These are phyloP conservation scores for Tauraco erythrolophus DNA, from an alignment of 2,113 vertebrate species.

Conservation along the genomic window DNA sequence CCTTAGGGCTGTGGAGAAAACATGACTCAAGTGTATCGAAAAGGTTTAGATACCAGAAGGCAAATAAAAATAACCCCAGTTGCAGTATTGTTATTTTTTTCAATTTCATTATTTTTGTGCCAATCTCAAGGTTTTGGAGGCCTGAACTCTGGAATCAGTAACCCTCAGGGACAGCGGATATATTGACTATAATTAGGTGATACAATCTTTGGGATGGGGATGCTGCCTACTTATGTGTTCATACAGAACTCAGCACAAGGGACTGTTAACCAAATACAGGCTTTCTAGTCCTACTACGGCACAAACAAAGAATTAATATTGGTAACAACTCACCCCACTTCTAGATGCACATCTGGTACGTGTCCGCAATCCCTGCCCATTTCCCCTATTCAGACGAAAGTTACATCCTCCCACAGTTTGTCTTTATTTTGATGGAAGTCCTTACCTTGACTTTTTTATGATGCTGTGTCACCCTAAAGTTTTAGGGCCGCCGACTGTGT, in stretches of 20 bases:
- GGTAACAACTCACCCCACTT: neutral
- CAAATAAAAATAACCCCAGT: conserved; percentile 54
- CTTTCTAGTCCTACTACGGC: neutral
- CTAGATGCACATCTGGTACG: neutral
- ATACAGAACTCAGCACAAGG: neutral
- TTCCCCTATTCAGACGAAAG: neutral
- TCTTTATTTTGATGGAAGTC: neutral
- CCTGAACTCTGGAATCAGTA: neutral
- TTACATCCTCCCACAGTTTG: neutral
- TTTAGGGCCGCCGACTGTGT: neutral
- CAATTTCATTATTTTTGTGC: conserved; percentile 35
- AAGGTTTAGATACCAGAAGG: conserved; percentile 39
- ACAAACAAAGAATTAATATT: neutral
- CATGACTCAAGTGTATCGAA: conserved; percentile 23
- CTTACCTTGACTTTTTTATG: neutral
- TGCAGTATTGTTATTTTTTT: neutral
- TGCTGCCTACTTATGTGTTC: neutral
- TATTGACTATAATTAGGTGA: conserved; percentile 41
- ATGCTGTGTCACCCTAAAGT: neutral
- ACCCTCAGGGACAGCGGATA: neutral
- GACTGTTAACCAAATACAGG: neutral
- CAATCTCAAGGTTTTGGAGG: conserved; percentile 26
- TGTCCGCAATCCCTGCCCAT: neutral
- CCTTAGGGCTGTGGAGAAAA: neutral
- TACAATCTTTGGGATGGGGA: neutral